A percentile compares a stretch with the other conserved stretches of the same genome.
These are phyloP conservation scores for Pao palembangensis DNA, from an alignment of 2,113 vertebrate genomes.

Conservation along the genomic window DNA sequence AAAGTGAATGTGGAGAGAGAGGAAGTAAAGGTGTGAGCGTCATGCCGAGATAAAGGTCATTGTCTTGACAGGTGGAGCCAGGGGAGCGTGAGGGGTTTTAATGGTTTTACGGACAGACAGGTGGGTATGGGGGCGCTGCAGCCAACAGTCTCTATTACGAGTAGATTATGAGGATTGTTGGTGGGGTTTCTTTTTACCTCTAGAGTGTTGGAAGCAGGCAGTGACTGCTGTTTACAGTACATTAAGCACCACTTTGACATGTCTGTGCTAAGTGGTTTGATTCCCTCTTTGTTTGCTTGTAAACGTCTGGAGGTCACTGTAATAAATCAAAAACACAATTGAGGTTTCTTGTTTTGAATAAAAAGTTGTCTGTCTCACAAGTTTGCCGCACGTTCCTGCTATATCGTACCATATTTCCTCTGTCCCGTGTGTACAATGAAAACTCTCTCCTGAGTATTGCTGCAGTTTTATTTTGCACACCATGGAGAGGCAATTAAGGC, in stretches of 20 bases:
- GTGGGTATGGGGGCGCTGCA: constrained; percentile 48
- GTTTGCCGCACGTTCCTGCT: background rate
- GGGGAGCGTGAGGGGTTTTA: constrained; percentile 13
- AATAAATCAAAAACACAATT: background rate
- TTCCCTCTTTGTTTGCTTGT: constrained; percentile 36
- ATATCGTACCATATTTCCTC: background rate
- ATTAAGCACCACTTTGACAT: constrained; percentile 31
- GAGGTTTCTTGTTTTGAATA: background rate
- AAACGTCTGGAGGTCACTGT: constrained; percentile 46
- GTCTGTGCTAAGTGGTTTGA: constrained; percentile 55
- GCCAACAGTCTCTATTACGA: constrained; percentile 34
- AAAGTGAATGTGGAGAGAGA: constrained; percentile 51
- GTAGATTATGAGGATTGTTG: constrained; percentile 39
- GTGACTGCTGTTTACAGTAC: constrained; percentile 17
- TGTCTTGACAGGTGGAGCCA: constrained; percentile 35
- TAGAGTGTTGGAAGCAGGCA: background rate
- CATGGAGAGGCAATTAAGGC: too few relatives aligned
- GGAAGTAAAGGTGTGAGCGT: constrained; percentile 73
- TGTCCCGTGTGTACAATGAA: background rate
- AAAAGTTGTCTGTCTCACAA: background rate
- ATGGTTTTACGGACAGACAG: too few relatives aligned
- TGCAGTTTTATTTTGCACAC: background rate
- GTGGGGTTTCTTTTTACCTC: constrained; percentile 16
- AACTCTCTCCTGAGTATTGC: background rate
- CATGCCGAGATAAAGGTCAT: constrained; percentile 48